A percentile compares a stretch with the other conserved stretches of the same genome.
phyloP scores from a whole-genome alignment of 2,888 invertebrate species.

The Scelioninae gen. 2 region DNA sequence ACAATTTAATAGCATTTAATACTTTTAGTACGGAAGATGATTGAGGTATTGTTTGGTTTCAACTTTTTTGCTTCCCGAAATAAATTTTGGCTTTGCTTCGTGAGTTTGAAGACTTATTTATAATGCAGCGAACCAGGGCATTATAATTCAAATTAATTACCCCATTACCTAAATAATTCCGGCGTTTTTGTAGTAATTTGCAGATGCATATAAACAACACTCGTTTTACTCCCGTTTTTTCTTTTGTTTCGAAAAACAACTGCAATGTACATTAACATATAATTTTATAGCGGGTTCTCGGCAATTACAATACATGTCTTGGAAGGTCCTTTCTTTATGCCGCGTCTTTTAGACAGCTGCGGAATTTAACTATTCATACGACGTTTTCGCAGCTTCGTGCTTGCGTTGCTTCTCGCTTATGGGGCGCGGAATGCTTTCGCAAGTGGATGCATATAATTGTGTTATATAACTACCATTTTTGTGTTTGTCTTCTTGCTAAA shows the following conservation, averaged over 20 bases:
- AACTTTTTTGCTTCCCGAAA: background rate
- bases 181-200: background rate
- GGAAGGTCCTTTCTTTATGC: conserved; percentile 38
- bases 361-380: conserved; percentile 68
- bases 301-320: conserved; percentile 44
- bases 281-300: conserved; percentile 18
- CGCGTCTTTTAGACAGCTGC: conserved; percentile 50
- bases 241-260: background rate
- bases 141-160: conserved; percentile 4
- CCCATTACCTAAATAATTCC: background rate
- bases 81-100: background rate
- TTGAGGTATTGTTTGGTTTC: too few relatives aligned
- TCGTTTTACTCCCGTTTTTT: too few relatives aligned
- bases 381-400: conserved; percentile 67
- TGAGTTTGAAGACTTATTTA: background rate
- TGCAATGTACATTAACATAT: conserved; percentile 1
- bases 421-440: conserved; percentile 63
- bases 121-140: background rate
- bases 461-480: conserved; percentile 64
- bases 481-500: conserved; percentile 22
- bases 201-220: background rate
- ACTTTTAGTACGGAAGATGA: background rate
- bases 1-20: too few relatives aligned
- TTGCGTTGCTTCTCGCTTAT: conserved; percentile 62
- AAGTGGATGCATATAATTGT: conserved; percentile 62